Evolutionary conservation across 2,113 vertebrate species (phyloP), one percentile per base, ranked within the genome.

Genomic region (Onychostruthus taczanowskii): DNA sequence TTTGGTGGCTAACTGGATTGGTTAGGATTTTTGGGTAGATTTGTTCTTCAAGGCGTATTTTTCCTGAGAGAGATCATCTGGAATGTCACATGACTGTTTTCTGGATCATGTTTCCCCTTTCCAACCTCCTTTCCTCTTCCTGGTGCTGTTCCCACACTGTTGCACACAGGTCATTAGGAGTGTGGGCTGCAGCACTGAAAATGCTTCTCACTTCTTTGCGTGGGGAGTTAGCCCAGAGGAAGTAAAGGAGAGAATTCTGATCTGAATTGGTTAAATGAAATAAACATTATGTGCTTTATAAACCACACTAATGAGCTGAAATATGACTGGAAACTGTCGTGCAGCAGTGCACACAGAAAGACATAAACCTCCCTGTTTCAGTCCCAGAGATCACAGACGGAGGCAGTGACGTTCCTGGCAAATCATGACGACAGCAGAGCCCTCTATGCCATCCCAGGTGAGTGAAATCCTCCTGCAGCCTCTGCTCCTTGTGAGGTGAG

Each of bases 341-440:
- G 11, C 31, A 26, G 2, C 43, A 47, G 13, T 30, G 19, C 49
- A 7, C 31, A 16, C 75, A 53, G 39, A 41, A 55, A 41, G 31
- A 49, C 27, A 23, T 79, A 74, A 80, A 58, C 62, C 7, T 53
- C 33, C 53, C 63, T 77, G 46, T 96, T 62, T 90, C 96, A 99
- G 99, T 99, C 99, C 76, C 99, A 99, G 98, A 98, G 99, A 70
- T 99, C 99, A 27, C 99, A 99, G 98, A 99, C 99, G 0, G 99
- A 99, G 97, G 99, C 99, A 2, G 99, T 99, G 97, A 99, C 99
- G 10, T 99, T 99, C 96, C 97, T 99, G 97, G 99, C 99, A 35
- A 99, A 99, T 91, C 99, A 99, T 1, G 99, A 99, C 28, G 99
- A 99, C 97, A 99, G 99, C 97, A 98, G 99, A 97, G 99, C 99